These are phyloP conservation scores for Dryococelus australis DNA, from an alignment of 2,888 invertebrate genomes.

Conservation along the genomic window DNA sequence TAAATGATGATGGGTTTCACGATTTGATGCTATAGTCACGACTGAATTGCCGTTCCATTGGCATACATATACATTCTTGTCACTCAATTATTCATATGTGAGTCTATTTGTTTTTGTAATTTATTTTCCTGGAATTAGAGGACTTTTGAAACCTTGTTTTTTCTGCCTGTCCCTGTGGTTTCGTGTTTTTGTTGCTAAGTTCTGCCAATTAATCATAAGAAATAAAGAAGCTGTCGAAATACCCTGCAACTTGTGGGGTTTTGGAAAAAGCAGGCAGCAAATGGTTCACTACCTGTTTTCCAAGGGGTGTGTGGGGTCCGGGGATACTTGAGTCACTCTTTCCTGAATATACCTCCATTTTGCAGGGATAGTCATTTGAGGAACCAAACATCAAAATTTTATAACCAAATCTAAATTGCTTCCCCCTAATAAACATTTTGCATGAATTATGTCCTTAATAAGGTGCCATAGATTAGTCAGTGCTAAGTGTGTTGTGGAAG, in stretches of 20 bases:
- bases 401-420: not conserved
- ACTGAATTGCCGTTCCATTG: not conserved
- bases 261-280: not conserved
- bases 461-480: not conserved
- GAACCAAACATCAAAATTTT: not conserved
- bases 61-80: not conserved
- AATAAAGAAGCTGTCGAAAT: not conserved
- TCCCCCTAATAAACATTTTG: not conserved
- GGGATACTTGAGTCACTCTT: not conserved
- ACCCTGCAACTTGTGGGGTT: not conserved
- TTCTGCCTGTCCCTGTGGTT: not conserved
- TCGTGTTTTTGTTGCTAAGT: not conserved
- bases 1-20: not conserved
- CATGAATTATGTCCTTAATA: not conserved
- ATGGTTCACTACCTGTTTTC: not conserved
- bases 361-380: not conserved
- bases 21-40: not conserved
- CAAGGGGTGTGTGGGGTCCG: too few species aligned
- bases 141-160: not conserved
- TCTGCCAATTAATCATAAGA: not conserved
- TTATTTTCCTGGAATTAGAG: not conserved
- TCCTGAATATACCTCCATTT: not conserved
- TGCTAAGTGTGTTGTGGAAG: not conserved
- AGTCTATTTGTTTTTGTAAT: not conserved
- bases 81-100: not conserved